Evolutionary conservation across 2,113 vertebrate species (phyloP).

Genomic region (Rissa tridactyla): DNA sequence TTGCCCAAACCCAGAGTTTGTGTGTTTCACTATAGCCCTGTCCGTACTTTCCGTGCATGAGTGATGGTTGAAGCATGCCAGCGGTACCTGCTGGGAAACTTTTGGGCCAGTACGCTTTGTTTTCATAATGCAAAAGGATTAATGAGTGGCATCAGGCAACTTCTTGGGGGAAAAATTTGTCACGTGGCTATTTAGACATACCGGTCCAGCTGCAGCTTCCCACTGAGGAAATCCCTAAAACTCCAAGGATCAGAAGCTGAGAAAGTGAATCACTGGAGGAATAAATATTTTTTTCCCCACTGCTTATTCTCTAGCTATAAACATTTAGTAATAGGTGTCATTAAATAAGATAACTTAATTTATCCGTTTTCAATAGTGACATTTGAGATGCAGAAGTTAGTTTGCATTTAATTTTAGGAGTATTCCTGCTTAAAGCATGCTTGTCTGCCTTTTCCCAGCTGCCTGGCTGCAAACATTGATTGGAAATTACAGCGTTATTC

Average conservation of each 20-base stretch:
- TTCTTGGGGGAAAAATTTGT: background rate
- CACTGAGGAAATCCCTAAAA: background rate
- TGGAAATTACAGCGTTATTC: background rate
- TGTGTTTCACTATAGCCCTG: background rate
- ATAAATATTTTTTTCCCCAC: background rate
- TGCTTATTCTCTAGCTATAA: background rate
- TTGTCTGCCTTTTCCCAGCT: background rate
- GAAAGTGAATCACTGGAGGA: background rate
- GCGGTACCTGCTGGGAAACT: background rate
- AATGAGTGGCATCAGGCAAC: background rate
- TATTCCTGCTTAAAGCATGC: background rate
- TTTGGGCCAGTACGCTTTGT: accelerated
- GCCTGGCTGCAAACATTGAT: background rate
- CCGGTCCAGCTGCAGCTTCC: background rate
- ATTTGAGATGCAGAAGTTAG: background rate
- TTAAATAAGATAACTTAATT: background rate
- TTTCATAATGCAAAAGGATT: background rate
- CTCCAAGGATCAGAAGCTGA: background rate
- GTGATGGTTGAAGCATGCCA: background rate
- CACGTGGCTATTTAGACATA: background rate
- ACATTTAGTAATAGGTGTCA: background rate
- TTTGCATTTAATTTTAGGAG: background rate
- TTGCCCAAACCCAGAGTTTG: background rate
- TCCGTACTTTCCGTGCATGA: background rate
- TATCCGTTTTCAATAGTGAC: background rate